phyloP scores from a whole-genome alignment of 2,113 vertebrate genomes.

The Anolis sagrei region DNA sequence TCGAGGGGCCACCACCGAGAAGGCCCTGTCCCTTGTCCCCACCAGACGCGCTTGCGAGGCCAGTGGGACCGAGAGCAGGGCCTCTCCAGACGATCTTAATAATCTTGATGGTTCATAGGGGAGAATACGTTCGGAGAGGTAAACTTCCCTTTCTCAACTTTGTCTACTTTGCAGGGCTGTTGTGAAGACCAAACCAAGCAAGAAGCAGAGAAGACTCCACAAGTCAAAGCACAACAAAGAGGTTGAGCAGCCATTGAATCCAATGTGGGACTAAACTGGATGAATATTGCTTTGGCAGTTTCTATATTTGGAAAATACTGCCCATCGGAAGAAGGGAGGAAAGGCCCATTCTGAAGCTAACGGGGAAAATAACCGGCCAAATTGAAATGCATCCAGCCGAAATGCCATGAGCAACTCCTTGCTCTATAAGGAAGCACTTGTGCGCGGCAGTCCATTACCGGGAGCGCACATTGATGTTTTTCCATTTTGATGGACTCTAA shows the following conservation, averaged over 20 bases:
- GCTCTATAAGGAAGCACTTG: not conserved
- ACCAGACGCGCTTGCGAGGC: too few relatives aligned
- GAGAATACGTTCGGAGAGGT: too few relatives aligned
- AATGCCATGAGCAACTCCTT: not conserved
- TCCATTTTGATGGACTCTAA: rapidly evolving
- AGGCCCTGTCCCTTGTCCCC: too few relatives aligned
- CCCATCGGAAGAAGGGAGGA: too few relatives aligned
- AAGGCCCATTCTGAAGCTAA: not conserved
- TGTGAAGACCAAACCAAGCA: not conserved
- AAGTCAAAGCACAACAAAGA: not conserved
- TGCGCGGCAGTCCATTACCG: not conserved
- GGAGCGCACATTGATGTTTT: not conserved
- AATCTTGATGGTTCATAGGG: too few relatives aligned
- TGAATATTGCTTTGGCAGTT: not conserved
- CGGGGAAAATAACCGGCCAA: not conserved
- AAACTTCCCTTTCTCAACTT: not conserved
- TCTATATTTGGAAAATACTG: not conserved
- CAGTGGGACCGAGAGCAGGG: too few relatives aligned
- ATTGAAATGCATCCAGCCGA: not conserved
- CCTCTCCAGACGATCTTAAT: too few relatives aligned
- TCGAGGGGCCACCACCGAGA: too few relatives aligned
- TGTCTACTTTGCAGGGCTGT: not conserved
- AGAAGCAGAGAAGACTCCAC: too few relatives aligned
- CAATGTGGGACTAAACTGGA: not conserved
- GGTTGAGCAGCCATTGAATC: not conserved